phyloP scores from a whole-genome alignment of 2,888 invertebrate species.

The Cephus runcator region DNA sequence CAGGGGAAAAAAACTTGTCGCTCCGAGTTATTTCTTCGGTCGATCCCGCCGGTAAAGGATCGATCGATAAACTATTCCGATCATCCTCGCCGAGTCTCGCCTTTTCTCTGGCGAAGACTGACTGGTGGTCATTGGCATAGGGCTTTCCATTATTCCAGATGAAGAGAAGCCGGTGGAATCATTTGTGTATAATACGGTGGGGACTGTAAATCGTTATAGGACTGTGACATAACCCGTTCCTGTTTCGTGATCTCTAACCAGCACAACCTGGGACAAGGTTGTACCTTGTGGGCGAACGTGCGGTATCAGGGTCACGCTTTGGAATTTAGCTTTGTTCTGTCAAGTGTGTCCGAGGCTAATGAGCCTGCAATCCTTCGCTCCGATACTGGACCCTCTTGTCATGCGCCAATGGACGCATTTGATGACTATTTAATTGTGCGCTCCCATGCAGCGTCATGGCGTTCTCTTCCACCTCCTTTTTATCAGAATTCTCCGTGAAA shows the following conservation, averaged over 20 bases:
- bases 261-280: neutral
- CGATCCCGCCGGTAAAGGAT: neutral
- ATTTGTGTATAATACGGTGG: neutral
- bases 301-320: neutral
- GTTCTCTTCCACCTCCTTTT: neutral
- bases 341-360: constrained; percentile 38
- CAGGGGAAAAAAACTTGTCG: neutral
- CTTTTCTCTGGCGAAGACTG: neutral
- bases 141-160: neutral
- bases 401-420: constrained; percentile 33
- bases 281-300: neutral
- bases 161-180: neutral
- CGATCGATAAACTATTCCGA: neutral
- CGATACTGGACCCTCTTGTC: constrained; percentile 8
- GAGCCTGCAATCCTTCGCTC: constrained; percentile 30
- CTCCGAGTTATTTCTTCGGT: neutral
- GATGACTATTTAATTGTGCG: constrained; percentile 35
- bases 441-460: neutral
- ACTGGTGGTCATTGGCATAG: neutral
- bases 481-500: neutral
- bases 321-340: constrained; percentile 44
- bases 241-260: neutral
- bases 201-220: neutral
- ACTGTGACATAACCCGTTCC: neutral
- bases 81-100: neutral